These are phyloP conservation scores for Drosophila pectinifera DNA, from an alignment of 1,140 invertebrate species.

Conservation along the genomic window DNA sequence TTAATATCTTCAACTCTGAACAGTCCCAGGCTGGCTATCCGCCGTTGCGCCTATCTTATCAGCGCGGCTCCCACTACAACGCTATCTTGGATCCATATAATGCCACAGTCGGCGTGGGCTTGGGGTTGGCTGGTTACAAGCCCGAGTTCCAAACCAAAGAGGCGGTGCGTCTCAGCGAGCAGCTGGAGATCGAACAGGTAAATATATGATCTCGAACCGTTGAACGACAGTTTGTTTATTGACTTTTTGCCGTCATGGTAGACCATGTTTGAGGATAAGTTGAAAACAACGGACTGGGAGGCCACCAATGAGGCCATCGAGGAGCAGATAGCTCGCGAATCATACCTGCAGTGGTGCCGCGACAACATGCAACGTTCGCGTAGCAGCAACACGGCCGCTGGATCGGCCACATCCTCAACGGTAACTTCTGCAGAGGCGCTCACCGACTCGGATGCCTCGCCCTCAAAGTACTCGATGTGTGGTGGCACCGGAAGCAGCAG, in stretches of 20 bases:
- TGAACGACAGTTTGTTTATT: background rate
- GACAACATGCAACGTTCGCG: conserved; percentile 89
- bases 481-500: conserved; percentile 30
- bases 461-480: conserved; percentile 72
- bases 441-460: conserved; percentile 73
- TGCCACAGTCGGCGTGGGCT: conserved; percentile 93
- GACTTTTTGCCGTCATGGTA: conserved; percentile 3
- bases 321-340: conserved; percentile 95
- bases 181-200: conserved; percentile 93
- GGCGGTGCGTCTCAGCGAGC: conserved; percentile 93
- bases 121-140: conserved; percentile 93
- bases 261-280: conserved; percentile 96
- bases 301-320: conserved; percentile 96
- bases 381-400: conserved; percentile 63
- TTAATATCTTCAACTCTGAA: conserved; percentile 94
- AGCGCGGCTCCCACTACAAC: conserved; percentile 96
- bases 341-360: conserved; percentile 94
- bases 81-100: conserved; percentile 95
- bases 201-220: conserved; percentile 37
- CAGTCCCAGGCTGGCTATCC: conserved; percentile 91
- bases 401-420: conserved; percentile 78
- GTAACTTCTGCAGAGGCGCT: conserved; percentile 79
- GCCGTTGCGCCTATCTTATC: conserved; percentile 95
- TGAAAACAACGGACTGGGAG: conserved; percentile 96
- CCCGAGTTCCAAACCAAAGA: conserved; percentile 93